Percentiles rank a stretch among this genome's conserved stretches.
These are phyloP conservation scores for Scaptomyza hsui DNA, from an alignment of 1,140 invertebrate genomes.

Conservation along the genomic window DNA sequence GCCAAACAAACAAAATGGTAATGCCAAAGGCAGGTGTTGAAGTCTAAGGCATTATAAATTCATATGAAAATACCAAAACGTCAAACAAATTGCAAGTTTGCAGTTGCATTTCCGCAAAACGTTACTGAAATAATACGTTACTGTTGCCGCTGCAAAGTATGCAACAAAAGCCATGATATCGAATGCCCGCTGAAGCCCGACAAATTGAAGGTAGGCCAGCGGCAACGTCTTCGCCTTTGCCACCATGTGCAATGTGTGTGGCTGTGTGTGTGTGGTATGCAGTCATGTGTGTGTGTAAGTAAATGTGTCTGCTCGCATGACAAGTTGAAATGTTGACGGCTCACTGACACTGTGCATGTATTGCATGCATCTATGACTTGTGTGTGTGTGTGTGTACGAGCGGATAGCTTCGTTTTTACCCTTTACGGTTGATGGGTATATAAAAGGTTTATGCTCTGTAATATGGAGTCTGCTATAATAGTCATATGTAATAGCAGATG, in stretches of 20 bases:
- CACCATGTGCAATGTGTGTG: slow-evolving; percentile 29
- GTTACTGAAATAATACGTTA: slow-evolving; percentile 79
- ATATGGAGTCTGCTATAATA: neutral
- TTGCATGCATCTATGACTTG: slow-evolving; percentile 33
- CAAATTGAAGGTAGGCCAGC: slow-evolving; percentile 76
- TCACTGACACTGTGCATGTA: slow-evolving; percentile 62
- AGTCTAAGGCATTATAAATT: slow-evolving; percentile 76
- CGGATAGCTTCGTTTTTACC: slow-evolving; percentile 38
- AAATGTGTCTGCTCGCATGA: slow-evolving; percentile 64
- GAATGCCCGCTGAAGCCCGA: slow-evolving; percentile 59
- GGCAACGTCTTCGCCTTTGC: slow-evolving; percentile 49
- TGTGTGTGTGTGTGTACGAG: slow-evolving; percentile 26
- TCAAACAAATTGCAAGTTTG: slow-evolving; percentile 82
- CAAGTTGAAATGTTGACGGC: slow-evolving; percentile 81
- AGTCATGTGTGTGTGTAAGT: slow-evolving; percentile 13
- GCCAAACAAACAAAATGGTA: slow-evolving; percentile 45
- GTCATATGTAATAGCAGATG: too few species aligned
- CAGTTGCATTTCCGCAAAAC: slow-evolving; percentile 82
- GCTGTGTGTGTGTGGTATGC: slow-evolving; percentile 9
- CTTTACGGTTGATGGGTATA: neutral
- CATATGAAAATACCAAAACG: slow-evolving; percentile 78
- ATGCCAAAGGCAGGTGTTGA: slow-evolving; percentile 69
- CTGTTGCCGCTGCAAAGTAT: slow-evolving; percentile 37
- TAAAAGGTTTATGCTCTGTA: neutral
- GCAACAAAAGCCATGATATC: slow-evolving; percentile 57